phyloP scores from a whole-genome alignment of 1,140 invertebrate genomes.

The Trachymyrmex septentrionalis region DNA sequence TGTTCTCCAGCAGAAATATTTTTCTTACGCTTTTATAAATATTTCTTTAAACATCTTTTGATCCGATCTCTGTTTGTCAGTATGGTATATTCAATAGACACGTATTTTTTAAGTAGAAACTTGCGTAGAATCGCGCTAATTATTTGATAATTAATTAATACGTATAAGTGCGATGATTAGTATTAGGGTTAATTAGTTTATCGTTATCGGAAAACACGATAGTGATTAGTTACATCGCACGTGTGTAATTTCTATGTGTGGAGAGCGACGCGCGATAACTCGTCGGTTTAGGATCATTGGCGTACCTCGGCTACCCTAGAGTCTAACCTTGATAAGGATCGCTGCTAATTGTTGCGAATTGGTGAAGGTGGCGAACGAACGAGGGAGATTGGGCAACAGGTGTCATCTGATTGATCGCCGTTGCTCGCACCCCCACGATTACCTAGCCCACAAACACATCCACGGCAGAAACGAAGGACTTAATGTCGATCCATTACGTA shows the following conservation, averaged over 20 bases:
- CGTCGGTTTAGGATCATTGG: slow-evolving; percentile 67
- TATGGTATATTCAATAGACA: background rate
- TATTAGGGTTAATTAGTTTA: slow-evolving; percentile 11
- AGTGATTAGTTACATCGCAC: slow-evolving; percentile 1
- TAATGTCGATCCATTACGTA: slow-evolving; percentile 80
- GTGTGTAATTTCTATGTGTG: slow-evolving; percentile 3
- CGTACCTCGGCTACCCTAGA: slow-evolving; percentile 65
- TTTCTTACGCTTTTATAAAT: background rate
- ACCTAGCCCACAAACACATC: slow-evolving; percentile 85
- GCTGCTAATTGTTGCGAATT: slow-evolving; percentile 85
- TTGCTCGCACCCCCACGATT: slow-evolving; percentile 82
- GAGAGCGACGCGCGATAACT: slow-evolving; percentile 21
- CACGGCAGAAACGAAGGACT: slow-evolving; percentile 81
- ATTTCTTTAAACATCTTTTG: background rate
- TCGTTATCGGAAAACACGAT: background rate
- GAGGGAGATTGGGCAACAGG: slow-evolving; percentile 85
- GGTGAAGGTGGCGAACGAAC: slow-evolving; percentile 83
- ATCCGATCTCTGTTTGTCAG: background rate
- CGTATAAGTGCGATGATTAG: background rate
- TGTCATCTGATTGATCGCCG: slow-evolving; percentile 87
- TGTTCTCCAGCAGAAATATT: background rate
- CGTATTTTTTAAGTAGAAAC: background rate
- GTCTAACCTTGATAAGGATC: slow-evolving; percentile 84
- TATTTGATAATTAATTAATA: background rate
- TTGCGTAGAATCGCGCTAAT: background rate